phyloP scores from a whole-genome alignment of 2,113 vertebrate species.

The Channa argus region DNA sequence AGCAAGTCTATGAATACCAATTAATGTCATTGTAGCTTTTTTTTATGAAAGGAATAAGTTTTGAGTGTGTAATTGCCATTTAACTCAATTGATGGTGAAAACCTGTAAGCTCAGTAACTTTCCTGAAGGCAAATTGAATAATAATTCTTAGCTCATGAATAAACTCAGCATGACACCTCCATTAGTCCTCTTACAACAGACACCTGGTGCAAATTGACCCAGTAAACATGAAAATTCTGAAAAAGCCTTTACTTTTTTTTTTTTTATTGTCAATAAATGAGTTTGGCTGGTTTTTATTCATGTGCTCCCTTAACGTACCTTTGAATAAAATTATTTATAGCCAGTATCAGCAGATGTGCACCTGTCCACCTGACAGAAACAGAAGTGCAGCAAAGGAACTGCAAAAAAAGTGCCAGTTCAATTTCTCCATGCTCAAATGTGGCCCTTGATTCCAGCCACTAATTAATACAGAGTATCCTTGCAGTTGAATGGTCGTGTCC shows the following conservation, averaged over 20 bases:
- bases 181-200: constrained; percentile 59
- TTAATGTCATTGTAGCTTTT: constrained; percentile 29
- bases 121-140: constrained; percentile 49
- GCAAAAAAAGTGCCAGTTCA: constrained; percentile 45
- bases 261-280: constrained; percentile 46
- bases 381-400: constrained; percentile 17
- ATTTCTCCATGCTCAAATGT: constrained; percentile 52
- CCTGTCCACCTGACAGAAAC: neutral
- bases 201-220: constrained; percentile 56
- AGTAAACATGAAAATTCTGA: constrained; percentile 46
- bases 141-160: constrained; percentile 55
- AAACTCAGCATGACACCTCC: constrained; percentile 58
- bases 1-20: constrained; percentile 10
- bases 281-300: constrained; percentile 34
- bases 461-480: constrained; percentile 70
- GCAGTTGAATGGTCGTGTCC: constrained; percentile 61
- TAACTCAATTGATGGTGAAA: constrained; percentile 33
- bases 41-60: constrained; percentile 22
- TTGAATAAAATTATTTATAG: constrained; percentile 34
- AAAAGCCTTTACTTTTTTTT: constrained; percentile 44
- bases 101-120: constrained; percentile 41
- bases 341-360: constrained; percentile 35
- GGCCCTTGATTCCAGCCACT: constrained; percentile 56
- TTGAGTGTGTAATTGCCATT: constrained; percentile 22
- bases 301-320: neutral